These are phyloP conservation scores for Microplitis deprimator DNA, from an alignment of 2,888 invertebrate species.

Conservation along the genomic window DNA sequence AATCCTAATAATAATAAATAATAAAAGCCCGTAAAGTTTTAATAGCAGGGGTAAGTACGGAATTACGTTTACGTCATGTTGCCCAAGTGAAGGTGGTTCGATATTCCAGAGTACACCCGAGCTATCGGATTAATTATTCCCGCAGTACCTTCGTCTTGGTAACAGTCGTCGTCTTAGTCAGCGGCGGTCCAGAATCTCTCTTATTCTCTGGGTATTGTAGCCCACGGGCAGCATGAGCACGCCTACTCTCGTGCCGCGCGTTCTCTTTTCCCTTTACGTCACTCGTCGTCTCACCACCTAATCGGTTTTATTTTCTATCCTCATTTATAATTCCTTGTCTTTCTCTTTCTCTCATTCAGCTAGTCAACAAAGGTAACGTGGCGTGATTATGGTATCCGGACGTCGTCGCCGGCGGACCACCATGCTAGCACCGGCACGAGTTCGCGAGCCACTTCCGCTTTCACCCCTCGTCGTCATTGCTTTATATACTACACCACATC, in stretches of 20 bases:
- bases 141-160: not conserved
- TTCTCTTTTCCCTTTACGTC: conserved; percentile 38
- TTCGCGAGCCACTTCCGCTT: conserved; percentile 35
- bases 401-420: conserved; percentile 51
- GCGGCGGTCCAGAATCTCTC: not conserved
- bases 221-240: conserved; percentile 47
- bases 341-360: conserved; percentile 24
- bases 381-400: conserved; percentile 55
- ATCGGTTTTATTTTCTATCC: conserved; percentile 45
- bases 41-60: not conserved
- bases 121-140: conserved; percentile 40
- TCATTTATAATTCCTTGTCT: conserved; percentile 34
- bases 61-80: not conserved
- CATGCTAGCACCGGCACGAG: conserved; percentile 45
- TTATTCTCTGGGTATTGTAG: conserved; percentile 30
- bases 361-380: conserved; percentile 53
- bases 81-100: conserved; percentile 12
- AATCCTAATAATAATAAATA: conserved; percentile 3
- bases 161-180: not conserved
- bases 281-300: conserved; percentile 43
- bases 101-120: conserved; percentile 25
- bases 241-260: conserved; percentile 46
- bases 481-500: not conserved
- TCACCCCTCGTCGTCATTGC: not conserved
- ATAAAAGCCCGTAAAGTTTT: not conserved